Percentiles rank a stretch among this genome's conserved stretches.
Evolutionary conservation across 2,797 vertebrate species (phyloP).

Genomic region (Mormyrops attenuatus): DNA sequence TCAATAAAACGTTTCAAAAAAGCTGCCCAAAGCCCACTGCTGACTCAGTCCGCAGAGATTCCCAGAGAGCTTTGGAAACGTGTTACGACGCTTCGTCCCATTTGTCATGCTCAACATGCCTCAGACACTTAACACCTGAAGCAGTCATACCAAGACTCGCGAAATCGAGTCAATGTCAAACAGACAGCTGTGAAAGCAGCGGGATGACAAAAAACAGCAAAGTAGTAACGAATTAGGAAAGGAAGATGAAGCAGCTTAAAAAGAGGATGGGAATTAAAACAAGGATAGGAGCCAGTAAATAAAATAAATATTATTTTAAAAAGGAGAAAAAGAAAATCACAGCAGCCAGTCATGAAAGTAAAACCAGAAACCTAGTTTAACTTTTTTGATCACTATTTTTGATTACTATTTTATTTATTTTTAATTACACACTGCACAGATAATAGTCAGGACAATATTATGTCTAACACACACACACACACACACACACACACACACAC

Average conservation of each 20-base stretch:
- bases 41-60: neutral
- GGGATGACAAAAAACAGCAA: neutral
- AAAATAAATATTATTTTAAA: neutral
- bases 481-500: neutral
- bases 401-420: too few species aligned
- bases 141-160: neutral
- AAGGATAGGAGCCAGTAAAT: neutral
- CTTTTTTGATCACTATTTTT: neutral
- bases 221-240: neutral
- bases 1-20: neutral
- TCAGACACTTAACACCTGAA: neutral
- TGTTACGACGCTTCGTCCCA: too few species aligned
- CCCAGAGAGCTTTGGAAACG: neutral
- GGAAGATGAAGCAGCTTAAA: neutral
- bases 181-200: neutral
- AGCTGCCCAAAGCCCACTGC: neutral
- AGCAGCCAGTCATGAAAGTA: neutral
- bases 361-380: neutral
- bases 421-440: neutral
- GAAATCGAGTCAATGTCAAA: neutral
- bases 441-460: neutral
- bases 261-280: neutral
- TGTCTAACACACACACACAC: neutral
- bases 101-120: neutral
- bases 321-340: neutral